These are phyloP conservation scores for Ophion costatus DNA, from an alignment of 2,888 invertebrate species.

Conservation along the genomic window DNA sequence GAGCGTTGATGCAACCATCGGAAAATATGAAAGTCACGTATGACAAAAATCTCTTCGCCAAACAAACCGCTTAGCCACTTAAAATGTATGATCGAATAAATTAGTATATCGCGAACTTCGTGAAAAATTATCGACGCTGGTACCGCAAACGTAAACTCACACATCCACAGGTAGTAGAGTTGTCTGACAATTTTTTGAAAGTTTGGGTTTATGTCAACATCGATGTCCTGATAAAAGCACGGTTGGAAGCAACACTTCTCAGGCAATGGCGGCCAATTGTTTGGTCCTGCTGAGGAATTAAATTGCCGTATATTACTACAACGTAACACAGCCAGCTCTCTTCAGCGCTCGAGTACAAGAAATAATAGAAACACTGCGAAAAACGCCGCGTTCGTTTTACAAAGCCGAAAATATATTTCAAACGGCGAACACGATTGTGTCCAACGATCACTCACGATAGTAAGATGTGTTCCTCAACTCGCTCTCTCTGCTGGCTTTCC, in stretches of 20 bases:
- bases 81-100: too few species aligned
- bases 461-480: conserved; percentile 84
- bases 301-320: not conserved
- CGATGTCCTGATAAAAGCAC: conserved; percentile 99
- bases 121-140: too few species aligned
- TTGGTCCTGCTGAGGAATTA: conserved; percentile 87
- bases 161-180: conserved; percentile 98
- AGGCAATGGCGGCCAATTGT: conserved; percentile 99
- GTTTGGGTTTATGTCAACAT: conserved; percentile 98
- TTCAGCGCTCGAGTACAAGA: not conserved
- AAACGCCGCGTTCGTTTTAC: not conserved
- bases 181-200: conserved; percentile 98
- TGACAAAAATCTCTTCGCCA: not conserved
- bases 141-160: conserved; percentile 87
- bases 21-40: not conserved
- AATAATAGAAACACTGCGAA: not conserved
- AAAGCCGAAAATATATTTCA: too few species aligned
- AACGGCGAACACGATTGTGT: not conserved
- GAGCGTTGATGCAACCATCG: not conserved
- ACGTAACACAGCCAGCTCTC: not conserved
- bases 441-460: conserved; percentile 80
- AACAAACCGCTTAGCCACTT: too few species aligned
- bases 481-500: conserved; percentile 87
- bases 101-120: too few species aligned
- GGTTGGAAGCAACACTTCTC: conserved; percentile 96